Evolutionary conservation across 2,888 invertebrate species (phyloP).

Genomic region (Chalcis sispes): DNA sequence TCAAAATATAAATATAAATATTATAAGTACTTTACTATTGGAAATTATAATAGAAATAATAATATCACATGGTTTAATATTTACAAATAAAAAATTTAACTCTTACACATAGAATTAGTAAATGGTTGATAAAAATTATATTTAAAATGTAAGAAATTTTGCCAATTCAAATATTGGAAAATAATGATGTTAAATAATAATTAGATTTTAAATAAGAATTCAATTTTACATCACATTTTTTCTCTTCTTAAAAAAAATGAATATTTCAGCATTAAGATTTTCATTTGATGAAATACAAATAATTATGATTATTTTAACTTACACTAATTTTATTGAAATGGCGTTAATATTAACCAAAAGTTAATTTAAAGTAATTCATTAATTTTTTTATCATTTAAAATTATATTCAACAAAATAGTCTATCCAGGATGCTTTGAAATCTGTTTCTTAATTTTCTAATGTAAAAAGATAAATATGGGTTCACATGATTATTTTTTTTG

Average conservation of each 20-base stretch:
- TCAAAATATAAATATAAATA: not conserved
- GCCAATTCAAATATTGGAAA: too few relatives aligned
- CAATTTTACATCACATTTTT: not conserved
- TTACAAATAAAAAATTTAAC: not conserved
- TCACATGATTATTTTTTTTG: slow-evolving; percentile 49
- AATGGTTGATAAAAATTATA: too few relatives aligned
- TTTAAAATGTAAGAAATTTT: too few relatives aligned
- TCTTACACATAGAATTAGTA: not conserved
- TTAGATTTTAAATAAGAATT: not conserved
- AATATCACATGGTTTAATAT: too few relatives aligned
- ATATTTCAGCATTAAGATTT: too few relatives aligned
- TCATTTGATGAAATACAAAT: too few relatives aligned
- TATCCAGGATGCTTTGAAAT: slow-evolving; percentile 51
- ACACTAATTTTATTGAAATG: too few relatives aligned
- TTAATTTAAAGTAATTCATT: too few relatives aligned
- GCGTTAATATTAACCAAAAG: too few relatives aligned
- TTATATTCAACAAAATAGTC: slow-evolving; percentile 41
- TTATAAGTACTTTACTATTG: not conserved
- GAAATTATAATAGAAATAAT: too few relatives aligned
- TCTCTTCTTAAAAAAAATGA: not conserved
- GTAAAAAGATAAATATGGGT: slow-evolving; percentile 45
- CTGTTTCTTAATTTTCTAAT: slow-evolving; percentile 56
- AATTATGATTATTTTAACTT: too few relatives aligned
- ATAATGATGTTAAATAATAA: not conserved
- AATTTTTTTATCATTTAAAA: not conserved